Base-by-base conservation (phyloP, 2,888 invertebrate genomes). In the Protodeltote pygarga region DNA sequence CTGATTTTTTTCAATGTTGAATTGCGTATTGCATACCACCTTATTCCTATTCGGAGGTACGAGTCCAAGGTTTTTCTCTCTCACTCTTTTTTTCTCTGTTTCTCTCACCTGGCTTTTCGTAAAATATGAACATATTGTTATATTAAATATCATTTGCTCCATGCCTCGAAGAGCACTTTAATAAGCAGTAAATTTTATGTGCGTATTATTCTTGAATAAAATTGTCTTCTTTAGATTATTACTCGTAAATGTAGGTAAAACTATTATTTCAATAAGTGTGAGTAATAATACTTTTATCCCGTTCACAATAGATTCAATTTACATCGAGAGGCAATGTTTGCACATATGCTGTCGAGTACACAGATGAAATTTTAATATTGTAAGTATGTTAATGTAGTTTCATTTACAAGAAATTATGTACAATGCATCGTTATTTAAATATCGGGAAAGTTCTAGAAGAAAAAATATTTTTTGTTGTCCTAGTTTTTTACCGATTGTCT, bases 321-420 rank as follows among this genome's bases (percentile, higher is more conserved):
- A 65, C 40, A 57, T 34, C 49, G 40, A 40, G 35, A 59, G 41
- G 28, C 28, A 15, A 14, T 77, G 55, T 80, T 79, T 75, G 32
- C 54, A 72, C 81, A 81, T 13, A 35, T 81, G 80, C 31, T 51
- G 6, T 24, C 11, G 38, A 17, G 6, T 47, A 34, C 41, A 35
- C 44, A 28, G 40, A 57, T 73, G 70, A 74, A 66, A 73, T 71
- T 70, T 70, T 61, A n/a, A n/a, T n/a, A n/a, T n/a, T n/a, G n/a
- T n/a, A n/a, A n/a, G 47, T 50, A 66, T 60, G 52, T 52, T 58
- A 58, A 71, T 66, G 44, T 64, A 47, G n/a, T n/a, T n/a, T 23
- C 37, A 40, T 48, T 42, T 59, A 45, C 38, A 21, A 27, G 8
- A 13, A 20, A 24, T 40, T 20, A 33, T 5, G 0, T 25, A 29